Conservation (phyloP, 2,113 vertebrate genomes). For the Chiloscyllium plagiosum region DNA sequence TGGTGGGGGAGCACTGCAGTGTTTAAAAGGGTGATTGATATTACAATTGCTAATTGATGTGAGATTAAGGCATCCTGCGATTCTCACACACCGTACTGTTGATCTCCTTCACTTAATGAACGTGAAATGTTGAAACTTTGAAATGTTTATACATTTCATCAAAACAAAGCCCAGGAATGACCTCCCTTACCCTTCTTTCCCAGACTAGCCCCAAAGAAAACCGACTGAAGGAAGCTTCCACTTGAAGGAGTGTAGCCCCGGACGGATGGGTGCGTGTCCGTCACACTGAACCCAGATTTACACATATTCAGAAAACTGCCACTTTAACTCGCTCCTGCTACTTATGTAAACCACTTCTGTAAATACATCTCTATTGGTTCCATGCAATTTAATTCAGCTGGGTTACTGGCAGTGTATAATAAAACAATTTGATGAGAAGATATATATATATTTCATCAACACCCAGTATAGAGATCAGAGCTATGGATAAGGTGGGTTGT, state of each 20-base stretch:
- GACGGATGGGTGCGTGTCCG: not conserved
- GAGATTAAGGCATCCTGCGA: constrained; percentile 19
- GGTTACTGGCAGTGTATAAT: not conserved
- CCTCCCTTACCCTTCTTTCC: constrained; percentile 55
- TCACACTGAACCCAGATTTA: not conserved
- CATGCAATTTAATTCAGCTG: constrained; percentile 8
- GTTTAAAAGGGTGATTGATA: not conserved
- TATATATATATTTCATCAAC: not conserved
- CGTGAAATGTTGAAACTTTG: not conserved
- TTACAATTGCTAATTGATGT: constrained; percentile 10
- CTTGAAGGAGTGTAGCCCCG: constrained; percentile 49
- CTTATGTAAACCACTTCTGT: not conserved
- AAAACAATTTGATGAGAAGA: not conserved
- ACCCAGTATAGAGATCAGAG: not conserved
- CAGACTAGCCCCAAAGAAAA: constrained; percentile 59
- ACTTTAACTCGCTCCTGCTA: not conserved
- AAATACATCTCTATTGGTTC: not conserved
- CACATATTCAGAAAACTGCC: not conserved
- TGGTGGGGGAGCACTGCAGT: not conserved
- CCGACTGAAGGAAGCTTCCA: constrained; percentile 66
- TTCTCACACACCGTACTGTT: not conserved
- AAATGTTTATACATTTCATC: constrained; percentile 47
- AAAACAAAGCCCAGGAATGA: constrained; percentile 58
- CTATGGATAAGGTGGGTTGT: not conserved
- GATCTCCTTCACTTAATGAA: not conserved